Evolutionary conservation across 2,888 invertebrate genomes (phyloP), one percentile per base, ranked within the genome.

Genomic region (Thera britannica): DNA sequence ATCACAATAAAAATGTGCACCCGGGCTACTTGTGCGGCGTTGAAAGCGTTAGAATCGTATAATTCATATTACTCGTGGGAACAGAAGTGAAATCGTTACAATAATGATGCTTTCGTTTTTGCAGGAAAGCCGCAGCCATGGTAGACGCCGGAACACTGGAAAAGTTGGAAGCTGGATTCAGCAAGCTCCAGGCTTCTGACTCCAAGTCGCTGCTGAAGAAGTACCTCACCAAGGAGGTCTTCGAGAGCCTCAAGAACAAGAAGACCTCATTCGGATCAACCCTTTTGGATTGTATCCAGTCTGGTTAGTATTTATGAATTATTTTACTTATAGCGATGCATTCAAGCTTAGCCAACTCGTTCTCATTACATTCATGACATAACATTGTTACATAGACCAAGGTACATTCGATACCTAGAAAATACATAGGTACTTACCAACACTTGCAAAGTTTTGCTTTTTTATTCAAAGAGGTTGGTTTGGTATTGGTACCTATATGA

Each of bases 151-250:
- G 96, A 92, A 97, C 97, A 87, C 93, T 97, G 88, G 97, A 98
- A 90, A 98, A 98, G 94, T 95, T 98, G 94, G 98, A 98, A 94
- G 96, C 97, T 90, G 98, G 97, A 84, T 98, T 95, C 95, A 95
- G 96, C 95, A 98, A 98, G 94, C 95, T 98, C 85, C 95, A 96
- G 82, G 96, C 95, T 80, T 97, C 98, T 73, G 97, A 98, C 94
- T 98, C 98, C 90, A 98, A 98, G 94, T 99, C 98, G 71, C 95
- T 99, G 92, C 95, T 99, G 95, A 99, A 99, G 96, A 99, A 99
- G 93, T 97, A 97, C 95, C 96, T 98, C 83, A 97, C 98, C 89
- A 96, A 96, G 94, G 98, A 98, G 85, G 94, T 98, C 71, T 98
- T 98, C 92, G 98, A 99, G 85, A 96, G 95, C 83, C 95, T 98